Evolutionary conservation across 1,140 invertebrate genomes (phyloP).

Genomic region (Nilaparvata lugens): DNA sequence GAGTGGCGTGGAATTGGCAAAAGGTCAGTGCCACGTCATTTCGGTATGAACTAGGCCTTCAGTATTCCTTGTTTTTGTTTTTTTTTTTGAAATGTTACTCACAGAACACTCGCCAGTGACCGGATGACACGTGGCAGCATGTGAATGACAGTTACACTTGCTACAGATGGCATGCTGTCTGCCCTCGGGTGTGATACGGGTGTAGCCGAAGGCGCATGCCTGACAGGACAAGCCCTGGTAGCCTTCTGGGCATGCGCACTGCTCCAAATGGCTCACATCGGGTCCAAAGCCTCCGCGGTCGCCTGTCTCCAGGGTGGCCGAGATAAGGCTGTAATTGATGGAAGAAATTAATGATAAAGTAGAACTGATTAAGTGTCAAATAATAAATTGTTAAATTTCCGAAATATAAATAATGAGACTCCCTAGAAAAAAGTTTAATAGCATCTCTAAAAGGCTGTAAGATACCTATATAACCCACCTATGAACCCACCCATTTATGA

Average conservation of each 20-base stretch:
- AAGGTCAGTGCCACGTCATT: too few species aligned
- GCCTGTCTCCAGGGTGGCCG: conserved; percentile 24
- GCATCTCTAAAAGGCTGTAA: too few species aligned
- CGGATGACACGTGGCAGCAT: conserved; percentile 73
- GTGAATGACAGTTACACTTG: conserved; percentile 82
- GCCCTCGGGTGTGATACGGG: conserved; percentile 22
- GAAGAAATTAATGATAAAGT: too few species aligned
- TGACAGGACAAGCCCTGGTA: conserved; percentile 77
- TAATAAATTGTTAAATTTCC: too few species aligned
- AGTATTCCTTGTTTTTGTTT: neutral
- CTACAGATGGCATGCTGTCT: conserved; percentile 52
- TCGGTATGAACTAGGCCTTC: too few species aligned
- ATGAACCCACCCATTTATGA: too few species aligned
- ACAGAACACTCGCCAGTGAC: conserved; percentile 66
- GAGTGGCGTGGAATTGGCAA: too few species aligned
- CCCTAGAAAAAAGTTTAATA: too few species aligned
- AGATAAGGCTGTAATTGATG: conserved; percentile 15
- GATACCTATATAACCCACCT: too few species aligned
- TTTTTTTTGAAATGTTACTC: conserved; percentile 39
- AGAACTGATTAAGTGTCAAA: too few species aligned
- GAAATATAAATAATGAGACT: too few species aligned
- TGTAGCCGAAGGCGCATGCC: conserved; percentile 74
- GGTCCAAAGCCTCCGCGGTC: conserved; percentile 15
- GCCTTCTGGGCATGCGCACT: conserved; percentile 48
- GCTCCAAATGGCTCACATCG: conserved; percentile 35